Conservation (phyloP, 2,113 vertebrate species). For the Menura novaehollandiae region DNA sequence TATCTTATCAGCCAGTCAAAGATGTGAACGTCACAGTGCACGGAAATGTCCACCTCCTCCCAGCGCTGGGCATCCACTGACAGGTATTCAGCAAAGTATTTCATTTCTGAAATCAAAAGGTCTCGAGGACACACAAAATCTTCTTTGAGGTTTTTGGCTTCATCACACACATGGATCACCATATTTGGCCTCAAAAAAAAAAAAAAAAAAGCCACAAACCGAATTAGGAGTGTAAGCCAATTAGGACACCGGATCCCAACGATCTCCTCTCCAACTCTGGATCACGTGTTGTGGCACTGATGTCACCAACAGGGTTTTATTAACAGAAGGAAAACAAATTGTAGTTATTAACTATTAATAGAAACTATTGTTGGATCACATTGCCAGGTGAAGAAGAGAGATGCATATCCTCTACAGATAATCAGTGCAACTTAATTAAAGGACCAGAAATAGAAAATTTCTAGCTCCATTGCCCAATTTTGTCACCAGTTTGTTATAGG, state of each 20-base stretch:
- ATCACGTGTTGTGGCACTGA: neutral
- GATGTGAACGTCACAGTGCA: slow-evolving; percentile 97
- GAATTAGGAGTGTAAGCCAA: slow-evolving; percentile 8
- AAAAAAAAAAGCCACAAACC: neutral
- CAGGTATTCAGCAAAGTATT: slow-evolving; percentile 95
- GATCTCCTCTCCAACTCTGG: neutral
- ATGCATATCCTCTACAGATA: neutral
- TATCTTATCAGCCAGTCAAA: slow-evolving; percentile 98
- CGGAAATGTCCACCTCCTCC: slow-evolving; percentile 98
- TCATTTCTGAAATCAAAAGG: slow-evolving; percentile 94
- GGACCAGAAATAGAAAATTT: neutral
- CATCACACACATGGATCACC: slow-evolving; percentile 98
- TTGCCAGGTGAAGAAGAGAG: neutral
- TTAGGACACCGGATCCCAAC: neutral
- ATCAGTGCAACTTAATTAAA: neutral
- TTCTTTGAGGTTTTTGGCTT: slow-evolving; percentile 95
- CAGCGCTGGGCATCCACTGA: slow-evolving; percentile 91
- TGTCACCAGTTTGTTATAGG: neutral
- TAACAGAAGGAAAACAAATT: neutral
- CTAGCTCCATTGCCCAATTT: neutral
- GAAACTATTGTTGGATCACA: neutral
- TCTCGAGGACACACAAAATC: slow-evolving; percentile 95
- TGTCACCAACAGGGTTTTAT: neutral
- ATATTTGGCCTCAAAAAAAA: slow-evolving; percentile 84
- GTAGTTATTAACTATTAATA: neutral